Evolutionary conservation across 2,888 invertebrate genomes (phyloP).

Genomic region (Trachelus iudaicus): DNA sequence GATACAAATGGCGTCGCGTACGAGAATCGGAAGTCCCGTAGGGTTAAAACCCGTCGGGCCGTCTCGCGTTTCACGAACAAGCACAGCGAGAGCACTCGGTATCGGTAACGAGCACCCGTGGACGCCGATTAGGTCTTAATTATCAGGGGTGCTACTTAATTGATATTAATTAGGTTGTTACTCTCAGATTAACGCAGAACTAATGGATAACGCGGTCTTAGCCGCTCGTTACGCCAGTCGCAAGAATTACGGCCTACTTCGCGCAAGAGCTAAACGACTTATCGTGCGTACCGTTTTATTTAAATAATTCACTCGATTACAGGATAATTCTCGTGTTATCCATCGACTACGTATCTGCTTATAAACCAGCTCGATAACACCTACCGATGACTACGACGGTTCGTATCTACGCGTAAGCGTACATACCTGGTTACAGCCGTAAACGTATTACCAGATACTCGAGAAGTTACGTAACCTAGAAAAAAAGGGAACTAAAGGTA

Average conservation of each 20-base stretch:
- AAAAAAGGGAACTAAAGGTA: not conserved
- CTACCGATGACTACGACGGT: not conserved
- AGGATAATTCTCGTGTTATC: not conserved
- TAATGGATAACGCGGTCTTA: slow-evolving; percentile 18
- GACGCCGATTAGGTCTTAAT: slow-evolving; percentile 20
- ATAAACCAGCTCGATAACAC: not conserved
- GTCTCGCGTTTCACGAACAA: not conserved
- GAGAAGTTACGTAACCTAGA: not conserved
- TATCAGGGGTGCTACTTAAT: slow-evolving; percentile 18
- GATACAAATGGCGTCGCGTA: not conserved
- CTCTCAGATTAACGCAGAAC: slow-evolving; percentile 18
- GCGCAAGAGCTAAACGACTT: not conserved
- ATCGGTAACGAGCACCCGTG: slow-evolving; percentile 8
- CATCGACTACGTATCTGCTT: not conserved
- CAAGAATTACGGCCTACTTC: not conserved
- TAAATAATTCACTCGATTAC: not conserved
- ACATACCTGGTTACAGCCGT: not conserved
- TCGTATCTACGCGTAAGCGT: not conserved
- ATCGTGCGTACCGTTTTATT: not conserved
- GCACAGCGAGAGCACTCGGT: not conserved
- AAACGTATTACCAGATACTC: not conserved
- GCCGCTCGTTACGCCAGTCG: not conserved
- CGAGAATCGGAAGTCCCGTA: slow-evolving; percentile 9
- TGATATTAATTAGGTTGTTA: slow-evolving; percentile 23
- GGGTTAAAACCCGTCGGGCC: not conserved